Base-by-base conservation (phyloP, 1,140 invertebrate species). In the Drosophila equinoxialis region DNA sequence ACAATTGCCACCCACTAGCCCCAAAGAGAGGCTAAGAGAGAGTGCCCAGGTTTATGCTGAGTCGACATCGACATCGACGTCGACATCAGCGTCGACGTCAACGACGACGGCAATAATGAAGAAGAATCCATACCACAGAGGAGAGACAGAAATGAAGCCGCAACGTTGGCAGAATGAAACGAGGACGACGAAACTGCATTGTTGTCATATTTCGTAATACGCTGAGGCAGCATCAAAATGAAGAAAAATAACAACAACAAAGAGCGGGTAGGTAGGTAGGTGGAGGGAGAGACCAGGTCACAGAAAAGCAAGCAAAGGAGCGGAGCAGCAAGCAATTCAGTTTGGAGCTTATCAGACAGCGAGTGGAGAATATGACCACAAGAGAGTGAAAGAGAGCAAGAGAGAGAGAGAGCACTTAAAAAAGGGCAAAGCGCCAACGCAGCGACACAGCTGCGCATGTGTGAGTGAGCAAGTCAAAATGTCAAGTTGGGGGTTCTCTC, bases 141-240 rank as follows among this genome's bases (percentile, higher is more conserved):
- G 54, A 70, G 73, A 14, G 42, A 17, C 37, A 57, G 26, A n/a
- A 51, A 68, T 77, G 74, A 71, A 77, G 68, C 26, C 63, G 63
- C 82, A 59, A 59, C 69, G 76, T 63, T 59, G 76, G 70, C 83
- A 87, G 77, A 81, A 83, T 75, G 77, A 81, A 89, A 89, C 84
- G 84, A 89, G 84, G 84, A 89, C 84, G 84, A 66, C 77, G 65
- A 86, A 90, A 84, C 79, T 90, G 87, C 87, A 90, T 90, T 90
- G 87, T 90, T 90, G 89, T 90, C 87, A 90, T 90, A 87, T 90
- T 90, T 90, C 87, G 87, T 90, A 89, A 89, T 89, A 89, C 79
- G 83, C 83, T 85, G 81, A 85, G 67, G 70, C 77, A 81, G 77
- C 81, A 81, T 62, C 67, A 66, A 17, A 59, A 45, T 10, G 6